A percentile compares a stretch with the other conserved stretches of the same genome.
These are phyloP conservation scores for Brienomyrus brachyistius DNA, from an alignment of 2,113 vertebrate genomes.

Conservation along the genomic window DNA sequence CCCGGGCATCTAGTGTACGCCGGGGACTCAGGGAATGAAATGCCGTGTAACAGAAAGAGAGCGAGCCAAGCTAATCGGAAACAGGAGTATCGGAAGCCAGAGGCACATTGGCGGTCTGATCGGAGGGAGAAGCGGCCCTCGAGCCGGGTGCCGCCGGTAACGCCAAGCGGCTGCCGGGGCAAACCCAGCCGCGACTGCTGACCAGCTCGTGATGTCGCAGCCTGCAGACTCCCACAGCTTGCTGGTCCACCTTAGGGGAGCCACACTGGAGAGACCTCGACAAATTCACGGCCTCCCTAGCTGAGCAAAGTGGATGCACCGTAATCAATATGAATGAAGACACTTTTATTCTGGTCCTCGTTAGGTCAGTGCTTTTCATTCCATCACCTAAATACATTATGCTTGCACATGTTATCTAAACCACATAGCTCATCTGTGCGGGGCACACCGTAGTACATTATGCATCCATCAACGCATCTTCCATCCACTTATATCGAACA, in stretches of 20 bases:
- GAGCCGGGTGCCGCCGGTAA: background rate
- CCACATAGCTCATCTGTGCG: background rate
- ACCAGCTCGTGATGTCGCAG: slow-evolving; percentile 48
- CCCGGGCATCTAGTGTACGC: background rate
- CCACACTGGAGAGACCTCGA: slow-evolving; percentile 81
- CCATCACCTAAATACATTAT: background rate
- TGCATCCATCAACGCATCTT: background rate
- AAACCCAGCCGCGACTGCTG: slow-evolving; percentile 84
- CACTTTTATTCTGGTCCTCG: background rate
- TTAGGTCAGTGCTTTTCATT: background rate
- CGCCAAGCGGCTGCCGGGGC: slow-evolving; percentile 67
- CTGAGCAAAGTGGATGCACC: slow-evolving; percentile 46
- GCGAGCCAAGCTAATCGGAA: background rate
- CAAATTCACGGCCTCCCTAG: slow-evolving; percentile 73
- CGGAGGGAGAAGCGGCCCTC: background rate
- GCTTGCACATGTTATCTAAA: background rate
- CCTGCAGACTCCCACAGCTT: slow-evolving; percentile 80
- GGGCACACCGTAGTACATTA: background rate
- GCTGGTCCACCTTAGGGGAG: slow-evolving; percentile 81
- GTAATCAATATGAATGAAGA: background rate
- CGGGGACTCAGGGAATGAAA: background rate
- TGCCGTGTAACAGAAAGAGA: background rate
- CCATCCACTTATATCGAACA: background rate
- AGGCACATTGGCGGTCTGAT: background rate
- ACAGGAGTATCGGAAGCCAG: background rate